A percentile compares a stretch with the other conserved stretches of the same genome.
Evolutionary conservation across 2,888 invertebrate genomes (phyloP).

Genomic region (Xanthorhoe designata): DNA sequence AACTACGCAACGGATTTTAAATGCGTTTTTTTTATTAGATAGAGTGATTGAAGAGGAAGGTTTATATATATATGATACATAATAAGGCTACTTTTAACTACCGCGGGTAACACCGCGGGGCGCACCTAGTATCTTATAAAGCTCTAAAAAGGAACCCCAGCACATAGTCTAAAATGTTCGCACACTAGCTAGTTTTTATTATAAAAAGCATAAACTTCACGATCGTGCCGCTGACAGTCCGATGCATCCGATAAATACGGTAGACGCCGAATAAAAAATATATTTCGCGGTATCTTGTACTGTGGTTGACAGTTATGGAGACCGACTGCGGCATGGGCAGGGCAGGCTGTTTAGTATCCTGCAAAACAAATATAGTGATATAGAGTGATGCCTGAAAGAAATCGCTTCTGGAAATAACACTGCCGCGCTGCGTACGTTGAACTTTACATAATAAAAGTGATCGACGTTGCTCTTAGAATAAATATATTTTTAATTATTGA

Average conservation of each 20-base stretch:
- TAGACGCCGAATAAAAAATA: constrained; percentile 39
- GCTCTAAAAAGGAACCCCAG: too few species aligned
- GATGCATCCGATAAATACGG: constrained; percentile 38
- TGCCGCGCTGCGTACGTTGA: not conserved
- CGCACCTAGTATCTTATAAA: too few species aligned
- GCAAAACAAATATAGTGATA: constrained; percentile 21
- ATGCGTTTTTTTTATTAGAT: too few species aligned
- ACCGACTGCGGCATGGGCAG: constrained; percentile 26
- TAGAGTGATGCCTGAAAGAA: constrained; percentile 3
- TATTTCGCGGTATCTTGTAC: constrained; percentile 39
- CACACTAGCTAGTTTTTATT: constrained; percentile 5
- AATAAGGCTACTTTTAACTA: too few species aligned
- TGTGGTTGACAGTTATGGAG: constrained; percentile 43
- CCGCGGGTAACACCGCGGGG: too few species aligned
- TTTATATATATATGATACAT: too few species aligned
- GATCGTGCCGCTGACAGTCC: constrained; percentile 38
- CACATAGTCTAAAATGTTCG: not conserved
- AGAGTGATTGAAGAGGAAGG: too few species aligned
- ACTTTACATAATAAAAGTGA: not conserved
- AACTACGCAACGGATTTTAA: too few species aligned
- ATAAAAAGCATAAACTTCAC: constrained; percentile 25
- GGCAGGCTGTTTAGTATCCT: constrained; percentile 11
- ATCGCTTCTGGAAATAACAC: not conserved
- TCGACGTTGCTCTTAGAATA: not conserved
- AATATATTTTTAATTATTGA: too few species aligned